Evolutionary conservation across 2,888 invertebrate species (phyloP).

Genomic region (Xanthia togata): DNA sequence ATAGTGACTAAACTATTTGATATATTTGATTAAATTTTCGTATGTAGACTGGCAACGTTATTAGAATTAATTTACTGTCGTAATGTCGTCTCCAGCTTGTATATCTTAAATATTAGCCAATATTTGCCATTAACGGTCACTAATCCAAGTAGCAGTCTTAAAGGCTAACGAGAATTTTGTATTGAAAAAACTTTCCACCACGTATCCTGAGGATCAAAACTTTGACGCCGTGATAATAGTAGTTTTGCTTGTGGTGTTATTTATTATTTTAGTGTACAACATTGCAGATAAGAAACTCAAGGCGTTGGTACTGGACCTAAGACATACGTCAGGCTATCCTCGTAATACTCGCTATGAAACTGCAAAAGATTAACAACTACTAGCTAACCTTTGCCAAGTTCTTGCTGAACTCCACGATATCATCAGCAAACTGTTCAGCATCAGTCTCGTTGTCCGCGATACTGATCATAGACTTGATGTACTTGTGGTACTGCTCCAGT

Average conservation of each 20-base stretch:
- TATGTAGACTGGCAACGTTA: too few relatives aligned
- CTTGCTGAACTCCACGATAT: conserved; percentile 91
- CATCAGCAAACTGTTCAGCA: conserved; percentile 89
- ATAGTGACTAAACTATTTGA: too few relatives aligned
- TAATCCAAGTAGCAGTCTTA: neutral
- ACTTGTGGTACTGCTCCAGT: conserved; percentile 91
- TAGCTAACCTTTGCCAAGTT: conserved; percentile 90
- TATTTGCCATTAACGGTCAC: neutral
- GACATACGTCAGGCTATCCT: neutral
- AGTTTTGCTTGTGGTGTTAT: neutral
- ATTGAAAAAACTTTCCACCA: neutral
- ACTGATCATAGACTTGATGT: conserved; percentile 90
- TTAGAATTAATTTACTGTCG: too few relatives aligned
- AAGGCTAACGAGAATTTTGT: neutral
- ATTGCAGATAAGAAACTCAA: too few relatives aligned
- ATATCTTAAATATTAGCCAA: too few relatives aligned
- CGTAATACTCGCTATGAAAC: neutral
- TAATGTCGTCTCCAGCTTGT: too few relatives aligned
- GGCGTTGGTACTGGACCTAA: too few relatives aligned
- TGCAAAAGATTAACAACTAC: neutral
- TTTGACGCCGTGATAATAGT: neutral
- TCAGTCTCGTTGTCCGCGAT: conserved; percentile 85
- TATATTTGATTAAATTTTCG: too few relatives aligned
- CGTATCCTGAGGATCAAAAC: neutral
- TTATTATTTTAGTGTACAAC: too few relatives aligned